phyloP scores from a whole-genome alignment of 2,113 vertebrate species.

The Phalacrocorax aristotelis region DNA sequence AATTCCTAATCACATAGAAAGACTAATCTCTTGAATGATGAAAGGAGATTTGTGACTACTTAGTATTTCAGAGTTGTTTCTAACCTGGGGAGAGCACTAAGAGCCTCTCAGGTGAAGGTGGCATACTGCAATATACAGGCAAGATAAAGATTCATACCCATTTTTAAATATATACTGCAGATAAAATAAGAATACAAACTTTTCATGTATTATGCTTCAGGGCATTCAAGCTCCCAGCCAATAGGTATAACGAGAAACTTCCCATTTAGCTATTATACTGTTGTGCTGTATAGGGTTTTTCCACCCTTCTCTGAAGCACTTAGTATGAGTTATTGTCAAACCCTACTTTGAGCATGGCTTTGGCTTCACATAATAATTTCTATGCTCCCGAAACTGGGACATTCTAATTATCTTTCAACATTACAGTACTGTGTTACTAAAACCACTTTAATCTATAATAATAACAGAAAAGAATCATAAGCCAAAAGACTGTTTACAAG shows the following conservation, averaged over 20 bases:
- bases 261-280: slow-evolving; percentile 32
- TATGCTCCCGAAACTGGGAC: slow-evolving; percentile 56
- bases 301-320: not conserved
- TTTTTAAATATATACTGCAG: slow-evolving; percentile 4
- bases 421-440: slow-evolving; percentile 3
- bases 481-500: slow-evolving; percentile 66
- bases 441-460: slow-evolving; percentile 41
- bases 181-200: slow-evolving; percentile 12
- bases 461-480: slow-evolving; percentile 44
- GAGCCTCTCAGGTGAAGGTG: not conserved
- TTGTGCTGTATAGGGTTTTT: slow-evolving; percentile 21
- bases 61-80: not conserved
- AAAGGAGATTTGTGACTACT: not conserved
- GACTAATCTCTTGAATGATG: not conserved
- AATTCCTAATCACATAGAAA: not conserved
- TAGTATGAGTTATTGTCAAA: slow-evolving; percentile 40
- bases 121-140: not conserved
- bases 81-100: not conserved
- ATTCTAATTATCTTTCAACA: slow-evolving; percentile 67
- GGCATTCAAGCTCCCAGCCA: slow-evolving; percentile 18
- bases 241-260: not conserved
- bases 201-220: not conserved
- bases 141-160: not conserved
- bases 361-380: slow-evolving; percentile 30
- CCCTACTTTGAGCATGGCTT: not conserved